Conservation (phyloP, 2,797 vertebrate species). For the Rhinoraja longicauda region DNA sequence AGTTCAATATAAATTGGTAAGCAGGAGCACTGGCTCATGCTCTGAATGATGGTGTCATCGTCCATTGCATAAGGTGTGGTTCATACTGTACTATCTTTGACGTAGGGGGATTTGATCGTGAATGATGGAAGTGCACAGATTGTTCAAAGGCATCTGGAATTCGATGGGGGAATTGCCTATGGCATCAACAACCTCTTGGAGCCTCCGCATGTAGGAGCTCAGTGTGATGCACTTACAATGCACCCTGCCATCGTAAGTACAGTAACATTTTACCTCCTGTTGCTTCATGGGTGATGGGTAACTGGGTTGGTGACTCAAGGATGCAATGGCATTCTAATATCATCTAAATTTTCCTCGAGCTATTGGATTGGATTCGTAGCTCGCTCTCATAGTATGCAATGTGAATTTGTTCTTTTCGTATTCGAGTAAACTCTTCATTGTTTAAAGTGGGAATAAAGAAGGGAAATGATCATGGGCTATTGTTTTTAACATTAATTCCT, state of each 20-base stretch:
- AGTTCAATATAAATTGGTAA: background rate
- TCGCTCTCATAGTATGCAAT: background rate
- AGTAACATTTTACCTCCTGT: background rate
- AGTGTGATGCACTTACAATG: conserved; percentile 58
- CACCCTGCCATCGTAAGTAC: background rate
- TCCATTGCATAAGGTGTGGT: background rate
- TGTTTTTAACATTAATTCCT: background rate
- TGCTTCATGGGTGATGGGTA: background rate
- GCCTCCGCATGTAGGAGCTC: conserved; percentile 78
- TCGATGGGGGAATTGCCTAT: conserved; percentile 72
- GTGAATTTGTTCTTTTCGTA: background rate
- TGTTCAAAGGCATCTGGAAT: conserved; percentile 69
- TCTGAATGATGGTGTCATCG: background rate
- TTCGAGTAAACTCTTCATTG: background rate
- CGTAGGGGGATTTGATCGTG: conserved; percentile 72
- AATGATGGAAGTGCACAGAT: conserved; percentile 64
- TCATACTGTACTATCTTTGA: background rate
- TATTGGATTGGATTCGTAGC: background rate
- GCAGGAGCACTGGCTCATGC: background rate
- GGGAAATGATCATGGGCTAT: too few species aligned
- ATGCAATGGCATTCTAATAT: too few species aligned
- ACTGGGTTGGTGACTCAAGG: background rate
- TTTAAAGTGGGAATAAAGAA: background rate
- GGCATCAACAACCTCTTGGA: conserved; percentile 84
- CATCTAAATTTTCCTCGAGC: background rate